These are phyloP conservation scores for Eucera pruinosa DNA, from an alignment of 2,888 invertebrate genomes.

Conservation along the genomic window DNA sequence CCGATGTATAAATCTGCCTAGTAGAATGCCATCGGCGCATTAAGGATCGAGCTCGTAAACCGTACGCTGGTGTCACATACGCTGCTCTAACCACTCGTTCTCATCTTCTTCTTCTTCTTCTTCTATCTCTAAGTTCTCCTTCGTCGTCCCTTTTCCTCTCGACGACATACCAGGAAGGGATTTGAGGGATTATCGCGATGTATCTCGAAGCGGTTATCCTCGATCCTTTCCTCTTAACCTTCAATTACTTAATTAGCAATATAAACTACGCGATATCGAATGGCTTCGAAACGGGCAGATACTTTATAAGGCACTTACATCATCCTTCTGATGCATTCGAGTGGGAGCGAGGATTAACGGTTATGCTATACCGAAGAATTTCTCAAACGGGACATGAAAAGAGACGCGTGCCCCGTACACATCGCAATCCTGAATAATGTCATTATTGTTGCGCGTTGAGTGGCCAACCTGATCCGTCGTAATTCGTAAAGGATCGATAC, in stretches of 20 bases:
- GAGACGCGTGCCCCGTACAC: not conserved
- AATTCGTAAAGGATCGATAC: too few species aligned
- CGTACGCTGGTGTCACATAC: constrained; percentile 56
- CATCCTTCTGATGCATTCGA: constrained; percentile 12
- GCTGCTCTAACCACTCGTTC: not conserved
- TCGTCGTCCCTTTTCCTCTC: not conserved
- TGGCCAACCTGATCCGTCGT: too few species aligned
- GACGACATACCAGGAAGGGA: constrained; percentile 62
- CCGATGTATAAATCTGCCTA: constrained; percentile 62
- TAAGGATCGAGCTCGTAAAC: constrained; percentile 52
- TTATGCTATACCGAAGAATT: constrained; percentile 7
- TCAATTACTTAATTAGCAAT: constrained; percentile 68
- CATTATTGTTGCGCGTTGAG: too few species aligned
- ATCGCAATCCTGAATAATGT: not conserved
- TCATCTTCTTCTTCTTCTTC: not conserved
- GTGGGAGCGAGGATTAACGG: constrained; percentile 46
- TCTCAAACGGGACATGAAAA: not conserved
- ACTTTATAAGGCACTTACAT: constrained; percentile 42
- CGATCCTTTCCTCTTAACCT: constrained; percentile 53
- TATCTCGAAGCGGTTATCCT: constrained; percentile 55
- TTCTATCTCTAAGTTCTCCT: too few species aligned
- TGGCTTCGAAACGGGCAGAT: constrained; percentile 18
- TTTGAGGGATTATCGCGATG: constrained; percentile 56
- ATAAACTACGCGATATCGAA: constrained; percentile 42
- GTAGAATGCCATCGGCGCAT: constrained; percentile 29